These are phyloP conservation scores for Sporophila hypoxantha DNA, from an alignment of 2,113 vertebrate genomes.

Conservation along the genomic window DNA sequence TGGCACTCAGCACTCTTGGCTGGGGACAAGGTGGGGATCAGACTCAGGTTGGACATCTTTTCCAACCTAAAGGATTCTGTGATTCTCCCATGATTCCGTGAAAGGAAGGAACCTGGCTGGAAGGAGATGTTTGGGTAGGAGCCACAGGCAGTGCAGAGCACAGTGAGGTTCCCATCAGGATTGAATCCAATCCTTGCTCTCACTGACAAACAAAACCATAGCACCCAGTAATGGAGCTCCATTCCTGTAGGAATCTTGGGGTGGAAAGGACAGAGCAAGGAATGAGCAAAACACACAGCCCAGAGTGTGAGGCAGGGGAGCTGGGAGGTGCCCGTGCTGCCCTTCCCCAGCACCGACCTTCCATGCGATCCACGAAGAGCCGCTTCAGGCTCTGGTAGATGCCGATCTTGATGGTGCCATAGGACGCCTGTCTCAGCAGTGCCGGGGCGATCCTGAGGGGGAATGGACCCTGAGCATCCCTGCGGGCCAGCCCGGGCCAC, in stretches of 20 bases:
- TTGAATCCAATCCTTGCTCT: neutral
- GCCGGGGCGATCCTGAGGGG: conserved; percentile 85
- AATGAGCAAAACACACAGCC: neutral
- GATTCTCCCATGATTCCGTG: neutral
- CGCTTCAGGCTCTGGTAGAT: conserved; percentile 95
- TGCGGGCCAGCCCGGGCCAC: fast-evolving
- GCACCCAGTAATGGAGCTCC: fast-evolving
- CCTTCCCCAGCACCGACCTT: conserved; percentile 71
- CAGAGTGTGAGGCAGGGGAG: neutral
- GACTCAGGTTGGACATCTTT: neutral
- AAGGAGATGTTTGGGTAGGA: neutral
- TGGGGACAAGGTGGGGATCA: neutral
- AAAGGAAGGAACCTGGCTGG: neutral
- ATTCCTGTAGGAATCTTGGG: neutral
- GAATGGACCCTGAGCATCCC: neutral
- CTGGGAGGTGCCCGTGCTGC: neutral
- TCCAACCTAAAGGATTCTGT: neutral
- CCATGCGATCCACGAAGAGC: conserved; percentile 85
- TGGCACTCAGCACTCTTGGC: neutral
- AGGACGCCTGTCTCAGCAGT: conserved; percentile 89
- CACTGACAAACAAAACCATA: neutral
- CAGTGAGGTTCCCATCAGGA: fast-evolving
- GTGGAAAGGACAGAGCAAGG: neutral
- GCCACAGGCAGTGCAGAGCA: neutral
- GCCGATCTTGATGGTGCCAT: conserved; percentile 96